phyloP scores from a whole-genome alignment of 2,113 vertebrate genomes.

The Bostrychus sinensis region DNA sequence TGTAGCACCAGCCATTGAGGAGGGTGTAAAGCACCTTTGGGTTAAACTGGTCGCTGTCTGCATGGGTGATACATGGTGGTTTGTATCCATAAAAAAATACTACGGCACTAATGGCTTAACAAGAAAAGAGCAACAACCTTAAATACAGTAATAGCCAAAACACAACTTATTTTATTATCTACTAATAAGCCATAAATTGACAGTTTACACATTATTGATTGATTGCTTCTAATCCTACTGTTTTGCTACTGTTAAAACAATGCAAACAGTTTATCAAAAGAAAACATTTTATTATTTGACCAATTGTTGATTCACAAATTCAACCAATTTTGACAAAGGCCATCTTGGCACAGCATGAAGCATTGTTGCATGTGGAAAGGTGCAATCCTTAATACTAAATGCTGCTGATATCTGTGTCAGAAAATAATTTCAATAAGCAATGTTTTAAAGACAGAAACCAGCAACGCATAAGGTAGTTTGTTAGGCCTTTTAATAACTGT shows the following conservation, averaged over 20 bases:
- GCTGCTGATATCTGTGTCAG: neutral
- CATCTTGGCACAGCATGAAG: neutral
- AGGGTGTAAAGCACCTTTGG: constrained; percentile 31
- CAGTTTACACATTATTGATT: too few species aligned
- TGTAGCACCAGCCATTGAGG: constrained; percentile 12
- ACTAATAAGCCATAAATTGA: neutral
- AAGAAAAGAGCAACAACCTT: constrained; percentile 6
- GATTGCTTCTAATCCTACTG: too few species aligned
- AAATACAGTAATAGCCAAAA: neutral
- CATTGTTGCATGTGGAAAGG: neutral
- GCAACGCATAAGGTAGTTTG: too few species aligned
- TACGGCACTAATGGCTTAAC: constrained; percentile 37
- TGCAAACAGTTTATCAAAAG: too few species aligned
- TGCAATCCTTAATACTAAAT: neutral
- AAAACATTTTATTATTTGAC: too few species aligned
- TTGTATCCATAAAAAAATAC: constrained; percentile 39
- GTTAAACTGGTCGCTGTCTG: constrained; percentile 38
- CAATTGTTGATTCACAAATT: neutral
- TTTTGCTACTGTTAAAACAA: neutral
- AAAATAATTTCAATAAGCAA: too few species aligned
- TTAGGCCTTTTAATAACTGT: too few species aligned
- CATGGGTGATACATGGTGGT: constrained; percentile 46
- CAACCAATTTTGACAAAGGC: constrained; percentile 11
- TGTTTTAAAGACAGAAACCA: too few species aligned
- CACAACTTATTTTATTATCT: too few species aligned